phyloP scores from a whole-genome alignment of 37 sponge, comb jelly and placozoan species.

The Beroe ovata region DNA sequence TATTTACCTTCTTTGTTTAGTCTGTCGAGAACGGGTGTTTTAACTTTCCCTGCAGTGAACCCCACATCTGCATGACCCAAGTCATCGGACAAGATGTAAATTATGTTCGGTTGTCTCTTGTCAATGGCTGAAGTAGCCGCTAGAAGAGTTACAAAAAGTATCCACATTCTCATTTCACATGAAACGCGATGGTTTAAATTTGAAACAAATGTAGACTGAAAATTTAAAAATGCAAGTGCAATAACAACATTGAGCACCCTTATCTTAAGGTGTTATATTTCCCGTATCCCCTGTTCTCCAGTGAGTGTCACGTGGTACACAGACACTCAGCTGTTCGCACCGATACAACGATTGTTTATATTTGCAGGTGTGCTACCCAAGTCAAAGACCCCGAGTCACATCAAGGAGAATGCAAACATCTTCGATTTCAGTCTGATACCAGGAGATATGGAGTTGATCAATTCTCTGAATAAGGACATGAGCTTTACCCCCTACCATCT shows the following conservation, averaged over 20 bases:
- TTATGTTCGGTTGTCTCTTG: conserved; percentile 40
- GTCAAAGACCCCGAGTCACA: conserved; percentile 51
- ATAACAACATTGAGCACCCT: too few species aligned
- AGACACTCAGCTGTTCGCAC: too few species aligned
- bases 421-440: conserved; percentile 16
- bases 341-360: too few species aligned
- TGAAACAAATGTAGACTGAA: too few species aligned
- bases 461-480: conserved; percentile 1
- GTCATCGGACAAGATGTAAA: conserved; percentile 39
- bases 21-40: conserved; percentile 2
- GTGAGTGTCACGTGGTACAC: too few species aligned
- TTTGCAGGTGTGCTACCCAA: conserved; percentile 59
- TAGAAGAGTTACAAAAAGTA: not conserved
- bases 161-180: too few species aligned
- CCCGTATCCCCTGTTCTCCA: too few species aligned
- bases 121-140: not conserved
- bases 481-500: conserved; percentile 45
- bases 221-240: too few species aligned
- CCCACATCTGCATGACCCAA: conserved; percentile 48
- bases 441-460: not conserved
- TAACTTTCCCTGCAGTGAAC: not conserved
- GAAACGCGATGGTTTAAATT: too few species aligned
- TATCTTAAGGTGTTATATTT: too few species aligned
- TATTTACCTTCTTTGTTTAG: conserved; percentile 6
- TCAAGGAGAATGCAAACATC: conserved; percentile 38